Conservation (phyloP, 2,113 vertebrate species). For the Centropristis striata region DNA sequence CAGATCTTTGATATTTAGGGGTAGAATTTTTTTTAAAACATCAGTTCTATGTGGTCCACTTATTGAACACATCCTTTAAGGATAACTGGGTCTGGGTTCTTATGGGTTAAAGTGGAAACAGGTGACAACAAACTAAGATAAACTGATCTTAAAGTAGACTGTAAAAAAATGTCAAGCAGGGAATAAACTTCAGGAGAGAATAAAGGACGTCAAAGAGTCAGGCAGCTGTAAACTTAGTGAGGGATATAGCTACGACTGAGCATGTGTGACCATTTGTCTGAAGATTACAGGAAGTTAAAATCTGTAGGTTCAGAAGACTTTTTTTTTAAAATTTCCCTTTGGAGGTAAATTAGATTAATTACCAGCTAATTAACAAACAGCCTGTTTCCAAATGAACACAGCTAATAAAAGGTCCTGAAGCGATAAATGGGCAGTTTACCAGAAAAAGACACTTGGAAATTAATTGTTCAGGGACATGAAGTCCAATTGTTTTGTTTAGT, state of each 20-base stretch:
- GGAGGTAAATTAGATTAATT: constrained; percentile 45
- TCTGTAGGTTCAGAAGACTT: constrained; percentile 9
- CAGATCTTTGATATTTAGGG: too few relatives aligned
- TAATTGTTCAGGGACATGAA: constrained; percentile 18
- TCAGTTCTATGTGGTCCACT: too few relatives aligned
- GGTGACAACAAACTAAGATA: constrained; percentile 4
- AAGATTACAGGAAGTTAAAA: constrained; percentile 14
- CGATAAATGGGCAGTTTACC: constrained; percentile 33
- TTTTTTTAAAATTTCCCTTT: neutral
- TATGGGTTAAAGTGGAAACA: too few relatives aligned
- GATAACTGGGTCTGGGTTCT: too few relatives aligned
- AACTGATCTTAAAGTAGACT: constrained; percentile 4
- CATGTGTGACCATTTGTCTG: neutral
- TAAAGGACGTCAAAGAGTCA: constrained; percentile 14
- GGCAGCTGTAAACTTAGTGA: constrained; percentile 15
- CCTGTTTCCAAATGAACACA: constrained; percentile 22
- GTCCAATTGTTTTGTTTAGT: constrained; percentile 29
- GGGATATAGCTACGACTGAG: neutral
- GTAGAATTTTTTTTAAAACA: too few relatives aligned
- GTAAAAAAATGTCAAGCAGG: neutral
- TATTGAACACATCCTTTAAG: too few relatives aligned
- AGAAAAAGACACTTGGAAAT: constrained; percentile 19
- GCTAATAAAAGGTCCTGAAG: constrained; percentile 28
- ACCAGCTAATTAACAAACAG: constrained; percentile 38
- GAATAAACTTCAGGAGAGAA: constrained; percentile 39